Conservation (phyloP, 2,113 vertebrate species). For the Petrocephalus microphthalmus region DNA sequence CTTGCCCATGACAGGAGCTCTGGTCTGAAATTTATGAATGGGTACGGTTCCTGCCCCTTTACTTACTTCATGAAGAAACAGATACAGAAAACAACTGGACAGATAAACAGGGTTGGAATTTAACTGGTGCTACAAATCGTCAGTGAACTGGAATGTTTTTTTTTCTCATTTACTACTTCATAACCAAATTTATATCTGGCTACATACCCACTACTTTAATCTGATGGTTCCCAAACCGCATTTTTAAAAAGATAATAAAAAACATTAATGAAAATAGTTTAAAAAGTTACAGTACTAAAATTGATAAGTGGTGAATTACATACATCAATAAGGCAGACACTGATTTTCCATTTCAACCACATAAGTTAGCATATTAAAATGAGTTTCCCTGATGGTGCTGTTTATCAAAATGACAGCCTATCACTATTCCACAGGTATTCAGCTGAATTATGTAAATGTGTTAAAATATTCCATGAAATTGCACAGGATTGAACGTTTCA, state of each 20-base stretch:
- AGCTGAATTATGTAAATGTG: background rate
- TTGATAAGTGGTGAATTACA: background rate
- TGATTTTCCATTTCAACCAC: background rate
- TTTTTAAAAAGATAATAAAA: background rate
- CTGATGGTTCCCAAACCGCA: background rate
- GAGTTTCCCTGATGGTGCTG: background rate
- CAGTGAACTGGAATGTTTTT: background rate
- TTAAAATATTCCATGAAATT: background rate
- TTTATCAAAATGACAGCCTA: background rate
- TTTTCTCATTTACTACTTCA: background rate
- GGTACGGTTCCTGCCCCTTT: slow-evolving; percentile 44
- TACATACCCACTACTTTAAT: background rate
- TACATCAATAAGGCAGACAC: background rate
- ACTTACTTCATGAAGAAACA: background rate
- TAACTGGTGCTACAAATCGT: background rate
- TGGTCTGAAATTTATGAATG: slow-evolving; percentile 51
- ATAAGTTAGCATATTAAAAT: background rate
- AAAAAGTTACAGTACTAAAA: background rate
- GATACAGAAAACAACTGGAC: background rate
- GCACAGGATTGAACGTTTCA: background rate
- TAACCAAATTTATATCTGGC: background rate
- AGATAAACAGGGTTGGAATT: background rate
- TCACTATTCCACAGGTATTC: too few species aligned
- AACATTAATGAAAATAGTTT: background rate
- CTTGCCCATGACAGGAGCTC: slow-evolving; percentile 47